These are phyloP conservation scores for Vombatus ursinus DNA, from an alignment of 2,113 vertebrate genomes.

Conservation along the genomic window DNA sequence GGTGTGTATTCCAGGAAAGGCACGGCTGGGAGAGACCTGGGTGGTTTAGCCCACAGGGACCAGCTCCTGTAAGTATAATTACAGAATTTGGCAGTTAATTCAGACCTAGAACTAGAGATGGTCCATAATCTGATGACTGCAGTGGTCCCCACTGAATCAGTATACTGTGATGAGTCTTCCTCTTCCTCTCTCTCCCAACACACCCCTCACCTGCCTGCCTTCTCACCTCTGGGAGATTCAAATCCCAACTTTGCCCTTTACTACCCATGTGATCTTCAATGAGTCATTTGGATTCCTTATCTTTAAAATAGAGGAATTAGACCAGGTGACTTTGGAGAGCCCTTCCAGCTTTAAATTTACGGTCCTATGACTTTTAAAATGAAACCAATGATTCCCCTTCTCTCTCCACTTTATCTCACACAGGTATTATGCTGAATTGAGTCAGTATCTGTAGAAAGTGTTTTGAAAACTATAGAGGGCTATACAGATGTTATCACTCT, in stretches of 20 bases:
- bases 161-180: background rate
- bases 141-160: background rate
- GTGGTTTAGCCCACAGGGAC: conserved; percentile 89
- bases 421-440: background rate
- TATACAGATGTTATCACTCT: background rate
- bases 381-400: background rate
- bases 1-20: conserved; percentile 96
- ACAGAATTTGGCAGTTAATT: accelerated
- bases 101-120: background rate
- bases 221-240: background rate
- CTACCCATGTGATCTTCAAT: background rate
- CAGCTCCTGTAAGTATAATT: conserved; percentile 88
- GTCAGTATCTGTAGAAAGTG: background rate
- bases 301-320: background rate
- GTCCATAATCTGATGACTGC: background rate
- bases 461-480: background rate
- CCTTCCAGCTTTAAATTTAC: background rate
- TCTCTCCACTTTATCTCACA: background rate
- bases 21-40: conserved; percentile 98
- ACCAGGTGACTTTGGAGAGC: background rate
- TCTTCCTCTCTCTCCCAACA: background rate
- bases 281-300: background rate
- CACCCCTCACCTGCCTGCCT: no score
- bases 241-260: background rate
- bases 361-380: background rate